Percentiles rank a stretch among this genome's conserved stretches.
Evolutionary conservation across 2,888 invertebrate species (phyloP).

Genomic region (Diogma glabrata): DNA sequence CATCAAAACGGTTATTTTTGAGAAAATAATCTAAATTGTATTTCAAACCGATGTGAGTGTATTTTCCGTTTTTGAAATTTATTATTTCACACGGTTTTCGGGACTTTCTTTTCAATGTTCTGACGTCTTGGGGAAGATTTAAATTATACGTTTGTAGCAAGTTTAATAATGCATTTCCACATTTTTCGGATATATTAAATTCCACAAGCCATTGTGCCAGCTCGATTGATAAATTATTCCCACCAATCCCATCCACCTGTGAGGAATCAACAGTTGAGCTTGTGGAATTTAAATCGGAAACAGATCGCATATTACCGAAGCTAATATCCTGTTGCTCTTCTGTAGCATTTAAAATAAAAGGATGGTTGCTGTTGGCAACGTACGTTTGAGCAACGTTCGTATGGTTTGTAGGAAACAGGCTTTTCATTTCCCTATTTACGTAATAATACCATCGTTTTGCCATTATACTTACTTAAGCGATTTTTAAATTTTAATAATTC

Average conservation of each 20-base stretch:
- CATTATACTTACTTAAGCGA: too few species aligned
- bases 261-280: too few species aligned
- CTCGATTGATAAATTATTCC: too few species aligned
- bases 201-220: too few species aligned
- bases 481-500: too few species aligned
- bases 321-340: background rate
- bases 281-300: background rate
- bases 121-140: background rate
- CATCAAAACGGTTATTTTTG: too few species aligned
- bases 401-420: background rate
- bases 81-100: background rate
- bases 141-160: background rate
- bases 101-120: background rate
- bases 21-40: background rate
- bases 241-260: too few species aligned
- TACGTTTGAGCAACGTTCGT: too few species aligned
- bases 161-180: background rate
- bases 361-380: background rate
- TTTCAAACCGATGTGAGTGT: background rate
- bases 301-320: background rate
- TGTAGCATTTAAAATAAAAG: background rate
- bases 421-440: background rate
- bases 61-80: background rate
- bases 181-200: too few species aligned
- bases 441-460: background rate